Percentiles rank a stretch among this genome's conserved stretches.
These are phyloP conservation scores for Planiliza haematocheilus DNA, from an alignment of 2,113 vertebrate species.

Conservation along the genomic window DNA sequence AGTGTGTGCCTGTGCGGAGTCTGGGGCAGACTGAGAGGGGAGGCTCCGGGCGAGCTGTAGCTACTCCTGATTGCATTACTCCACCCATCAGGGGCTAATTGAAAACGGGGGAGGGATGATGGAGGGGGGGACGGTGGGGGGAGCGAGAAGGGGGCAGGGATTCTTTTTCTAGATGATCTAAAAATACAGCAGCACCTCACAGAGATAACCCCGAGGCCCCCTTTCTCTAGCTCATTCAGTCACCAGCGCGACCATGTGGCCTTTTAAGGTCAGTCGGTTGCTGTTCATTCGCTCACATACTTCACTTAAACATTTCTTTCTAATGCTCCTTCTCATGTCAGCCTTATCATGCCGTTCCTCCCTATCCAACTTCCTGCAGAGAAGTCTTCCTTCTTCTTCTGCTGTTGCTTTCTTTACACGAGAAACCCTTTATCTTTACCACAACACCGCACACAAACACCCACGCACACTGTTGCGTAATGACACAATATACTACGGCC, in stretches of 20 bases:
- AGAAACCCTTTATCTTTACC: conserved; percentile 16
- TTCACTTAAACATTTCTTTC: not conserved
- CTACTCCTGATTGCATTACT: conserved; percentile 83
- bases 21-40: conserved; percentile 77
- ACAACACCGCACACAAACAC: conserved; percentile 26
- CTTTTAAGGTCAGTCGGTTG: conserved; percentile 76
- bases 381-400: conserved; percentile 1
- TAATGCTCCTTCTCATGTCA: conserved; percentile 11
- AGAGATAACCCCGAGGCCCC: conserved; percentile 78
- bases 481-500: conserved; percentile 13
- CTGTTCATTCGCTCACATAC: conserved; percentile 45
- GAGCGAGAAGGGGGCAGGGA: conserved; percentile 33
- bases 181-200: conserved; percentile 80
- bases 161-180: conserved; percentile 82
- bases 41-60: conserved; percentile 41
- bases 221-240: conserved; percentile 53
- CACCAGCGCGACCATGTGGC: conserved; percentile 49
- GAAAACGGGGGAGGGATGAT: conserved; percentile 66
- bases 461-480: conserved; percentile 30
- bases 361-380: conserved; percentile 1
- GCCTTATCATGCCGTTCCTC: conserved; percentile 23
- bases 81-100: conserved; percentile 84
- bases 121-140: conserved; percentile 6
- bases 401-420: conserved; percentile 25
- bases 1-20: conserved; percentile 77